These are phyloP conservation scores for Gastracanthus pulcherrimus DNA, from an alignment of 2,888 invertebrate species.

Conservation along the genomic window DNA sequence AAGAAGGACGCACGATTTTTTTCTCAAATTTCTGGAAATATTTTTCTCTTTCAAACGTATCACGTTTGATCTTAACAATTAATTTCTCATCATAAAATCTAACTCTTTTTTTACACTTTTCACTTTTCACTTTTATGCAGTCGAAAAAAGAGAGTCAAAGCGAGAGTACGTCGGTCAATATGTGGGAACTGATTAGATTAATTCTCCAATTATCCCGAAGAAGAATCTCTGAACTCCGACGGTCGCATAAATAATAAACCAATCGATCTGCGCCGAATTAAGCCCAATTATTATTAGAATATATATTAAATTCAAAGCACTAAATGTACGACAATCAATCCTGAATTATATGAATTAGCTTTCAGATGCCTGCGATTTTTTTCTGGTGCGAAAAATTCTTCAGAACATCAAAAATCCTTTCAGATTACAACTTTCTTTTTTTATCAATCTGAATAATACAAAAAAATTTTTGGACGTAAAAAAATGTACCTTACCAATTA, in stretches of 20 bases:
- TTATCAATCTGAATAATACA: neutral
- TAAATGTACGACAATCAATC: slow-evolving; percentile 14
- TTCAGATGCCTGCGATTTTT: neutral
- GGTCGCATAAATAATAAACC: neutral
- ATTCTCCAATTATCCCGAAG: slow-evolving; percentile 8
- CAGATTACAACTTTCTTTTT: too few relatives aligned
- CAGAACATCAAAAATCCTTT: neutral
- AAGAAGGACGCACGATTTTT: slow-evolving; percentile 20
- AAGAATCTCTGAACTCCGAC: slow-evolving; percentile 23
- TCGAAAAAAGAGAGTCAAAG: slow-evolving; percentile 21
- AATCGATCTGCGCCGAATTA: slow-evolving; percentile 15
- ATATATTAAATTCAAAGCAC: slow-evolving; percentile 13
- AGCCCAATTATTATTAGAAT: slow-evolving; percentile 1
- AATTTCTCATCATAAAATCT: neutral
- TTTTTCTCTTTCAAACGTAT: neutral
- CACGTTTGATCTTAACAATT: neutral
- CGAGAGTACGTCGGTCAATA: slow-evolving; percentile 3
- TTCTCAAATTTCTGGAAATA: slow-evolving; percentile 3
- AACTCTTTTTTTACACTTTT: neutral
- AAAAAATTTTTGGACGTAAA: neutral
- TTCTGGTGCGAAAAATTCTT: neutral
- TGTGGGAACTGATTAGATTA: neutral
- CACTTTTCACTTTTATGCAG: neutral
- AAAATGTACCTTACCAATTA: neutral
- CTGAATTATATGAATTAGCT: neutral